Percentiles rank a stretch among this genome's conserved stretches.
These are phyloP conservation scores for Aptenodytes patagonicus DNA, from an alignment of 2,113 vertebrate genomes.

Conservation along the genomic window DNA sequence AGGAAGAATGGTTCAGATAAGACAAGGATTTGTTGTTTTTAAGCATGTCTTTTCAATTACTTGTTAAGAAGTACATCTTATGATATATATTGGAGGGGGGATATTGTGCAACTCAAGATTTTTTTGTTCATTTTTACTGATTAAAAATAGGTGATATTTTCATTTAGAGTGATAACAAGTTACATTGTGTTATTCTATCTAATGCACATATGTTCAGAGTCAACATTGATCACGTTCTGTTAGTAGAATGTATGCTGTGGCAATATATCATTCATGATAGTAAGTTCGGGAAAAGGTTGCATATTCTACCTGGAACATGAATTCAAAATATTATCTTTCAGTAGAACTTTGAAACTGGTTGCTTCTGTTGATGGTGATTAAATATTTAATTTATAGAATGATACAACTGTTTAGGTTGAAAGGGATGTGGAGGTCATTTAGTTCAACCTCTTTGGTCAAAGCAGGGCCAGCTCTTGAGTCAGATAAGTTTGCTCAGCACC, in stretches of 20 bases:
- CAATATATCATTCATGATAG: background rate
- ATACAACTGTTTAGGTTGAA: background rate
- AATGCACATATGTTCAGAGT: background rate
- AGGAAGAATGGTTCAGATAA: background rate
- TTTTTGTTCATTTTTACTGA: background rate
- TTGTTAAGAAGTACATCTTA: background rate
- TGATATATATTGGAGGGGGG: background rate
- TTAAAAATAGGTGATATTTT: background rate
- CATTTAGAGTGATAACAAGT: background rate
- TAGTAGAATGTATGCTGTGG: background rate
- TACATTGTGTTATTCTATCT: background rate
- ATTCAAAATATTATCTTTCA: background rate
- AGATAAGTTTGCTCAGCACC: background rate
- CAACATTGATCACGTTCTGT: background rate
- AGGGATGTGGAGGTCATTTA: background rate
- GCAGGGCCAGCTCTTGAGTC: background rate
- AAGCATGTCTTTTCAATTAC: background rate
- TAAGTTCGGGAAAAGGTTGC: background rate
- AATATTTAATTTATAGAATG: background rate
- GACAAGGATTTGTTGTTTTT: accelerated
- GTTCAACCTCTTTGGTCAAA: background rate
- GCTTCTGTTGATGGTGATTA: background rate
- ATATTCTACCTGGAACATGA: background rate
- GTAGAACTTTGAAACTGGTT: background rate
- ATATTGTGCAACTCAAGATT: background rate